phyloP scores from a whole-genome alignment of 2,113 vertebrate genomes.

The Rhinoptilus africanus region DNA sequence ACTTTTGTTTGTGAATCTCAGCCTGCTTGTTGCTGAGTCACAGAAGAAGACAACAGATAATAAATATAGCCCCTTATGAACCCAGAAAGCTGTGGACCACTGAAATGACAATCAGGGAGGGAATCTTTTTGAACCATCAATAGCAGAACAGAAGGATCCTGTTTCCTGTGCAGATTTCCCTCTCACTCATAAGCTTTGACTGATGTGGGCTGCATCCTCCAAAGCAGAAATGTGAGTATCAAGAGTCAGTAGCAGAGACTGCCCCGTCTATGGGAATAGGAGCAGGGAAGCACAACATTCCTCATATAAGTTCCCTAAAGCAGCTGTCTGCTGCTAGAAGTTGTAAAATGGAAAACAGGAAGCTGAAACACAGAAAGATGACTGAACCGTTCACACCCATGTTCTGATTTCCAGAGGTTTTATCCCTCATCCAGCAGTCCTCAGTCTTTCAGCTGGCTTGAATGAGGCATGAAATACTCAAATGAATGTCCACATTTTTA shows the following conservation, averaged over 20 bases:
- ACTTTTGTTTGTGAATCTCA: not conserved
- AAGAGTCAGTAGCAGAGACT: not conserved
- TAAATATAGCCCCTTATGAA: not conserved
- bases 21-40: slow-evolving; percentile 1
- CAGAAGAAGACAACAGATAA: not conserved
- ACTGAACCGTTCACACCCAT: not conserved
- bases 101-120: not conserved
- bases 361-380: not conserved
- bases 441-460: not conserved
- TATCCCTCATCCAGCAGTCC: not conserved
- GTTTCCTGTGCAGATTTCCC: not conserved
- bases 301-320: not conserved
- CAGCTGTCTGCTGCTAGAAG: not conserved
- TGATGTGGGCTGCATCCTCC: not conserved
- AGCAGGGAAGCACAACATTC: not conserved
- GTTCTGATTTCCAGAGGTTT: not conserved
- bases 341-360: not conserved
- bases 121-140: not conserved
- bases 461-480: not conserved
- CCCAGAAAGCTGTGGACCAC: not conserved
- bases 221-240: not conserved
- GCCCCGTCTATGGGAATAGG: not conserved
- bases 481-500: not conserved
- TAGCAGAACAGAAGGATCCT: not conserved
- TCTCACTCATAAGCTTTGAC: not conserved